phyloP scores from a whole-genome alignment of 1,140 invertebrate species.

The Arctopsyche grandis region DNA sequence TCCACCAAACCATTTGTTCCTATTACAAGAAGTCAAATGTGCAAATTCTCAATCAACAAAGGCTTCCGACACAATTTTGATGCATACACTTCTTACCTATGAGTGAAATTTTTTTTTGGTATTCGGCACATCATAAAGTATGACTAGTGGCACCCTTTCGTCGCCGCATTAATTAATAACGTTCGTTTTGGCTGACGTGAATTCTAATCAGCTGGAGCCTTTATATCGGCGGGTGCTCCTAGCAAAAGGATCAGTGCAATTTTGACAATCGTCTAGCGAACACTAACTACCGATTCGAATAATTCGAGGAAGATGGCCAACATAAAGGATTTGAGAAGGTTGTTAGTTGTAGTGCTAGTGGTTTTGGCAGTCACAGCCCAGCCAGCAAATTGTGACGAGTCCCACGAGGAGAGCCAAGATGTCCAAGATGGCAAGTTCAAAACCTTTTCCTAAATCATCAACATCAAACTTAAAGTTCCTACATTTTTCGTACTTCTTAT shows the following conservation, averaged over 20 bases:
- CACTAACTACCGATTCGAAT: neutral
- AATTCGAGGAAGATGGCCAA: neutral
- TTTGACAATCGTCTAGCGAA: slow-evolving; percentile 32
- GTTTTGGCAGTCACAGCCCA: slow-evolving; percentile 6
- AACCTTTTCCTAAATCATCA: too few relatives aligned
- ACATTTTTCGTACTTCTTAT: too few relatives aligned
- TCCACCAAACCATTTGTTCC: too few relatives aligned
- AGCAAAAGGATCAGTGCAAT: slow-evolving; percentile 34
- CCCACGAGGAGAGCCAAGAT: neutral
- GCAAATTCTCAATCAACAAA: too few relatives aligned
- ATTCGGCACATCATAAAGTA: slow-evolving; percentile 24
- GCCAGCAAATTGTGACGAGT: slow-evolving; percentile 1
- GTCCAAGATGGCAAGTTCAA: neutral
- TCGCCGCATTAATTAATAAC: slow-evolving; percentile 20
- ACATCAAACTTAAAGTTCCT: too few relatives aligned
- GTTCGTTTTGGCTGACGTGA: slow-evolving; percentile 23
- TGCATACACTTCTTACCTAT: too few relatives aligned
- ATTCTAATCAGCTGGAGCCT: slow-evolving; percentile 35
- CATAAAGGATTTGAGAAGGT: slow-evolving; percentile 6
- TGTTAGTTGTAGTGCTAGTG: neutral
- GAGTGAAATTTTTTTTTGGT: neutral
- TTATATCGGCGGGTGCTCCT: slow-evolving; percentile 23
- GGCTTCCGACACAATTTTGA: too few relatives aligned
- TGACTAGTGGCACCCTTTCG: slow-evolving; percentile 10
- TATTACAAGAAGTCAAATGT: too few relatives aligned